Base-by-base conservation (phyloP, 2,888 invertebrate species). In the Ceramica pisi region DNA sequence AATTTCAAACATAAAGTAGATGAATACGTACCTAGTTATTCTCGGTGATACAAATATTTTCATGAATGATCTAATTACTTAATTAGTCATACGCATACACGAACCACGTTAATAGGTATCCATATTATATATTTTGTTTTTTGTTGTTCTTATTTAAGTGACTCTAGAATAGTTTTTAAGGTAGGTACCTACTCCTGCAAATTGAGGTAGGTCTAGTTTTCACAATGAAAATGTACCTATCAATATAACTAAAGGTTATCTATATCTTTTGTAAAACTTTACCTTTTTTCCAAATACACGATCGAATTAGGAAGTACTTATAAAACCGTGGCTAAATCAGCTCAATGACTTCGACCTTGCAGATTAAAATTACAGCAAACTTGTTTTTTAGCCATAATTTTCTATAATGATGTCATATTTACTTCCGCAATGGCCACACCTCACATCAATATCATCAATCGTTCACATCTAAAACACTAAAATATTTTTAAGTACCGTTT, bases 331-430 rank as follows among this genome's bases (percentile, higher is more conserved):
- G 21, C 44, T 44, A 65, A 59, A 65, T 62, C 64, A 31, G 19
- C 63, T 64, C 46, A 74, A 79, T 64, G 61, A 70, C 48, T 53
- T 51, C 31, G 80, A 75, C 79, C 79, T 79, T 80, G 70, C 60
- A 31, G 50, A 38, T 62, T 44, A 61, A 78, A 57, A 12, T 67
- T 56, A 16, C 23, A 64, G 64, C 31, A 63, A 53, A 63, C n/a
- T 53, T 41, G 50, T 55, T 71, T 77, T 67, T 70, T 46, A 12
- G 26, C 61, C n/a, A 44, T 41, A 19, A 12, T n/a, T 65, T 50
- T 67, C 56, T 67, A 60, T 56, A 16, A 51, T 64, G 66, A 65
- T 69, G n/a, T 57, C 51, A 75, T 70, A 48, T 38, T 57, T 56
- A 50, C 41, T 59, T 73, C 59, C 59, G 53, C 46, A 57, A 41